Evolutionary conservation across 2,113 vertebrate genomes (phyloP), one percentile per base, ranked within the genome.

Genomic region (Notiomystis cincta): DNA sequence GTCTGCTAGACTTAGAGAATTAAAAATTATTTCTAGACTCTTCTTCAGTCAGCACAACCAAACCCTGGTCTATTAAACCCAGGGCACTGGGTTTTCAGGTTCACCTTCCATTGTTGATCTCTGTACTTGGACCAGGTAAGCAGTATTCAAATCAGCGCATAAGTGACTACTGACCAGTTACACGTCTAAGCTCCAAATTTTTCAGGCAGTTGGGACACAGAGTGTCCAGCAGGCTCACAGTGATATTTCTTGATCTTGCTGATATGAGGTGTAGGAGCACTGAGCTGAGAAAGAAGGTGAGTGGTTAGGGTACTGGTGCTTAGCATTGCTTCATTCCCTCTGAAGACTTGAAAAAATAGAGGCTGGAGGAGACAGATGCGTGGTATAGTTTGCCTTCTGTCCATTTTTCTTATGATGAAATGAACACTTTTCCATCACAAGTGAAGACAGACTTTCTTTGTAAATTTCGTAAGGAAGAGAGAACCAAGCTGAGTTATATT

Each of bases 231-330:
- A 82, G 24, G 9, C 5, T 78, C 0, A 0, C 9, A 25, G 18
- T 27, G 27, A 4, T n/a, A 33, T 54, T 84, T 91, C 19, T 69
- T 35, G 10, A 30, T 85, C 5, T 48, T 51, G 80, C 14, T 66
- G 18, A 53, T 53, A 3, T 27, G 14, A 30, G 60, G 3, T 60
- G 13, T 15, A n/a, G 13, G 19, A 70, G 35, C 2, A 25, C 4
- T 7, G 5, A 54, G 9, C 4, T 0, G 0, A 57, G 38, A 69
- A 80, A 77, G 24, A 66, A 42, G 11, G 9, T 3, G 58, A 20
- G 20, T 42, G 6, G 1, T 71, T 71, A 45, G 5, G 14, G 17
- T 45, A 13, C 0, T 4, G 1, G 10, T 56, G 19, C 19, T 66
- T 65, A 51, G 6, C 64, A 65, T 44, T 48, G 5, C 45, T 91